Percentiles rank a stretch among this genome's conserved stretches.
These are phyloP conservation scores for Melanotaenia duboulayi DNA, from an alignment of 2,113 vertebrate species.

Conservation along the genomic window DNA sequence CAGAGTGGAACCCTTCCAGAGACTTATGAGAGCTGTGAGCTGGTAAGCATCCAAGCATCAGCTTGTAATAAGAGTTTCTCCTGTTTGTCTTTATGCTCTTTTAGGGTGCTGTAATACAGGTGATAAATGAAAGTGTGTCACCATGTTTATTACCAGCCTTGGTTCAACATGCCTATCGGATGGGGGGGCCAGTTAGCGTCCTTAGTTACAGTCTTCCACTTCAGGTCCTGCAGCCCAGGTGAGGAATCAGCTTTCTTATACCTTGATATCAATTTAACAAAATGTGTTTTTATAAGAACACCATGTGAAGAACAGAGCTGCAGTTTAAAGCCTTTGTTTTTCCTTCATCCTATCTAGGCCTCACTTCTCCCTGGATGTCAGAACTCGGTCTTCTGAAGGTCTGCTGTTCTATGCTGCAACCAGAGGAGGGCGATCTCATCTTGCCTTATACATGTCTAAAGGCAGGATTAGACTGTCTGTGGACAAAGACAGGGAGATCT, in stretches of 20 bases:
- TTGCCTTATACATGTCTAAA: conserved; percentile 89
- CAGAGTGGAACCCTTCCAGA: conserved; percentile 5
- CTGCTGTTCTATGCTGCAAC: conserved; percentile 86
- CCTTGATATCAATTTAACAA: conserved; percentile 5
- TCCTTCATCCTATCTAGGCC: conserved; percentile 77
- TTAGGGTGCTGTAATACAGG: conserved; percentile 53
- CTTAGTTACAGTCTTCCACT: conserved; percentile 83
- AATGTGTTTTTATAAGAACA: neutral
- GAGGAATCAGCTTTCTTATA: conserved; percentile 5
- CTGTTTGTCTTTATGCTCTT: conserved; percentile 46
- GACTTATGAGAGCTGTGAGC: neutral
- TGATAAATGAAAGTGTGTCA: conserved; percentile 50
- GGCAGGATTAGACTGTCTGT: conserved; percentile 87
- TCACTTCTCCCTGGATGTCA: conserved; percentile 88
- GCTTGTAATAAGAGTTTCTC: conserved; percentile 18
- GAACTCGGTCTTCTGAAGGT: conserved; percentile 84
- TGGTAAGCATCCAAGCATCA: neutral
- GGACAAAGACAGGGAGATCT: conserved; percentile 84
- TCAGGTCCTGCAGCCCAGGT: conserved; percentile 79
- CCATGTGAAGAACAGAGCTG: neutral
- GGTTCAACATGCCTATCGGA: conserved; percentile 76
- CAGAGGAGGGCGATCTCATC: conserved; percentile 78
- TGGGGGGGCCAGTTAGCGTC: conserved; percentile 86
- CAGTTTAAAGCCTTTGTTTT: neutral
- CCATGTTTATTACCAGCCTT: conserved; percentile 59